Evolutionary conservation across 2,888 invertebrate genomes (phyloP), one percentile per base, ranked within the genome.

Genomic region (Euzetes globulus): DNA sequence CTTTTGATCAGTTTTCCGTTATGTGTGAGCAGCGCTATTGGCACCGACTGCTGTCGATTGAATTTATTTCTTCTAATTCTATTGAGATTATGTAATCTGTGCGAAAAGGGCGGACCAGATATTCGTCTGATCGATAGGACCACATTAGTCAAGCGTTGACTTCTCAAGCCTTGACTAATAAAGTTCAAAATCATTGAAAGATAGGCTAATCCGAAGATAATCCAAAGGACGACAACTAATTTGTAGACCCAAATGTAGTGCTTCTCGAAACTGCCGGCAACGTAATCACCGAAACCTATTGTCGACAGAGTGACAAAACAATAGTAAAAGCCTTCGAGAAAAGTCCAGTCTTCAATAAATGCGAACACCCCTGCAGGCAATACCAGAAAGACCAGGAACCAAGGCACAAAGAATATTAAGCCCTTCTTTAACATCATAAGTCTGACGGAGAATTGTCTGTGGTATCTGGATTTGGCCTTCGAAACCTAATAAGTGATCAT

Each of bases 221-320:
- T 91, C 94, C 94, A 94, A 33, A 90, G 83, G 45, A 94, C 88
- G 0, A 94, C 85, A 79, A 91, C 90, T 76, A 90, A 87, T 83
- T 93, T 88, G 84, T 94, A 94, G 2, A 89, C 83, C 77, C 81
- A 82, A n/a, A 79, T 76, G 72, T 78, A 78, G 13, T 78, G 76
- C 27, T 77, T 77, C 52, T 76, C 77, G 65, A 77, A 78, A 52
- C 78, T 78, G n/a, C 79, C 79, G 82, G 94, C 92, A 41, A 94
- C 93, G 81, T 88, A 88, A 82, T 94, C 94, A n/a, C 94, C 94
- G 82, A 94, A 94, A 52, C 94, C 94, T 78, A 94, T 94, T 4
- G 82, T 82, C 22, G 81, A 80, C 45, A 82, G 79, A 7, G 81
- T 81, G 50, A 82, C 80, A 78, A 82, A 94, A 25, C 92, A 89